Conservation (phyloP, 2,797 vertebrate genomes). For the Sebastes variabilis region DNA sequence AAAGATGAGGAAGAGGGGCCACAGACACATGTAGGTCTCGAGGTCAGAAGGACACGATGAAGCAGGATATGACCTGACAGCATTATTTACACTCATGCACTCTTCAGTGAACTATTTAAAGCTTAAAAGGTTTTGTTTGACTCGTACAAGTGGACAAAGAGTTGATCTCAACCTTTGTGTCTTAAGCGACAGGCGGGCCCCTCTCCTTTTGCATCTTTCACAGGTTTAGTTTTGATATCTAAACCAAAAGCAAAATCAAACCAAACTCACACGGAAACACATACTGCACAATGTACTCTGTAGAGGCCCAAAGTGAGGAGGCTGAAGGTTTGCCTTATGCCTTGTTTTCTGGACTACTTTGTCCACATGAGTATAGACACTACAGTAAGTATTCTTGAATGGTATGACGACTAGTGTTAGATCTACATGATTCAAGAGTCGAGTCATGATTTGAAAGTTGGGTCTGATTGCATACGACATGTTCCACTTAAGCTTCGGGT, state of each 20-base stretch:
- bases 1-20: constrained; percentile 25
- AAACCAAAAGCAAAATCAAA: constrained; percentile 55
- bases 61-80: constrained; percentile 47
- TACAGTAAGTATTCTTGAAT: constrained; percentile 42
- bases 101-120: constrained; percentile 53
- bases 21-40: constrained; percentile 22
- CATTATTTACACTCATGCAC: constrained; percentile 77
- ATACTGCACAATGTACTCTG: constrained; percentile 46
- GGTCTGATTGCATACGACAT: constrained; percentile 64
- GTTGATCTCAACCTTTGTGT: constrained; percentile 12
- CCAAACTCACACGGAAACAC: constrained; percentile 52
- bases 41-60: constrained; percentile 34
- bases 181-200: not conserved
- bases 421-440: constrained; percentile 39
- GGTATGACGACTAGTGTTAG: constrained; percentile 35
- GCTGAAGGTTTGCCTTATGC: constrained; percentile 14
- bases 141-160: constrained; percentile 33
- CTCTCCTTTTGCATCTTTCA: constrained; percentile 25
- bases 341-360: constrained; percentile 16
- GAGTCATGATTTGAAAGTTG: constrained; percentile 46
- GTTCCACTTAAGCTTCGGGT: constrained; percentile 40
- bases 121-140: constrained; percentile 54
- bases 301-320: constrained; percentile 32
- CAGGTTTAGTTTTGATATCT: constrained; percentile 25
- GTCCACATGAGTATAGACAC: constrained; percentile 44